Evolutionary conservation across 2,888 invertebrate genomes (phyloP), one percentile per base, ranked within the genome.

Genomic region (Ormyrus nitidulus): DNA sequence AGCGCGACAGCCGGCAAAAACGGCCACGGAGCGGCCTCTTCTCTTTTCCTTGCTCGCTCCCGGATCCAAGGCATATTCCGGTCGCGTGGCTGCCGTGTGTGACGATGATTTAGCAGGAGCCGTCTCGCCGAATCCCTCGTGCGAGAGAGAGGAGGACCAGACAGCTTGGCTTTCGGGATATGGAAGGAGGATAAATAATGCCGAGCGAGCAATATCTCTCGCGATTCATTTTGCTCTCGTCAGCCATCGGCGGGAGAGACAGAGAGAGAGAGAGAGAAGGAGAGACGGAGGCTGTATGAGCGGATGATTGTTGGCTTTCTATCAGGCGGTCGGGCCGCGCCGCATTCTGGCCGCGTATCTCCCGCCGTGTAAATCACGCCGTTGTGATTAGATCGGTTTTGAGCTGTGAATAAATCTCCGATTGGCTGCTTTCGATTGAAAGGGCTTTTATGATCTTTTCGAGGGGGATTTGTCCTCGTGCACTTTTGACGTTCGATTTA

Each of bases 91-190:
- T 8, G 56, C 48, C 1, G 10, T 3, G 13, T 51, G 19, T 51
- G 65, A 56, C 71, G 44, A 71, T 71, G 71, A 71, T 71, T 71
- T 61, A 71, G 71, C 61, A 61, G 53, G 44, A 56, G 11, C 51
- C 19, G 19, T 19, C 19, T 19, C 19, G 61, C 13, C 65, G 34
- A 10, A 62, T 8, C 11, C 34, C 65, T 44, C 44, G 13, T 11
- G 8, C n/a, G 19, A 19, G 19, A 19, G 19, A 19, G 19, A 19
- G 19, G 19, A 19, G 19, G 19, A 19, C 19, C 19, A 19, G 19
- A 19, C 19, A 19, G 19, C 19, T 19, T 19, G 19, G 19, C 19
- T 19, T 1, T 19, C 19, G 19, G 19, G 19, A 19, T 19, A 19
- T 19, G 19, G 19, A 19, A 19, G 19, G 13, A 44, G 34, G 19